A percentile compares a stretch with the other conserved stretches of the same genome.
Evolutionary conservation across 2,113 vertebrate genomes (phyloP).

Genomic region (Otolemur garnettii): DNA sequence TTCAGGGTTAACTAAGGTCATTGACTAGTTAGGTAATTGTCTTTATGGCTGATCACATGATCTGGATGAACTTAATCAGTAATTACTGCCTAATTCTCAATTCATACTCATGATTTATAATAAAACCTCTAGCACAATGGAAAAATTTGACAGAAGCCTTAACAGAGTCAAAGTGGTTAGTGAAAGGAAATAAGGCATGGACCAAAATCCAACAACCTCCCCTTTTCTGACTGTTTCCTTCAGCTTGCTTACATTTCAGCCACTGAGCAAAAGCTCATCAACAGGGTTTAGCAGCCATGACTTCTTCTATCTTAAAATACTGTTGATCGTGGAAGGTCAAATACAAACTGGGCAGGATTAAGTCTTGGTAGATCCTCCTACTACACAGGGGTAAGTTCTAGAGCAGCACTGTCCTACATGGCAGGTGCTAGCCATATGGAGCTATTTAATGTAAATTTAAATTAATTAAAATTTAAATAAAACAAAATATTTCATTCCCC

Average conservation of each 20-base stretch:
- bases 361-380: not conserved
- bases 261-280: not conserved
- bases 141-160: not conserved
- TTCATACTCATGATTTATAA: conserved; percentile 43
- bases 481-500: not conserved
- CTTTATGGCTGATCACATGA: conserved; percentile 5
- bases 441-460: not conserved
- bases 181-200: not conserved
- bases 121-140: not conserved
- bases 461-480: not conserved
- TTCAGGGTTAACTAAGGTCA: conserved; percentile 10
- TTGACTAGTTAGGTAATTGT: not conserved
- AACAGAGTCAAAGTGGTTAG: not conserved
- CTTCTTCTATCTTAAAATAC: not conserved
- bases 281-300: not conserved
- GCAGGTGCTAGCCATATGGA: not conserved
- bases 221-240: not conserved
- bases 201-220: not conserved
- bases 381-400: not conserved
- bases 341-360: not conserved
- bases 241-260: not conserved
- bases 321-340: not conserved
- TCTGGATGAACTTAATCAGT: conserved; percentile 17
- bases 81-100: conserved; percentile 27
- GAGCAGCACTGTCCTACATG: not conserved